Conservation (phyloP, 1,140 invertebrate genomes). For the Camponotus vicinus region DNA sequence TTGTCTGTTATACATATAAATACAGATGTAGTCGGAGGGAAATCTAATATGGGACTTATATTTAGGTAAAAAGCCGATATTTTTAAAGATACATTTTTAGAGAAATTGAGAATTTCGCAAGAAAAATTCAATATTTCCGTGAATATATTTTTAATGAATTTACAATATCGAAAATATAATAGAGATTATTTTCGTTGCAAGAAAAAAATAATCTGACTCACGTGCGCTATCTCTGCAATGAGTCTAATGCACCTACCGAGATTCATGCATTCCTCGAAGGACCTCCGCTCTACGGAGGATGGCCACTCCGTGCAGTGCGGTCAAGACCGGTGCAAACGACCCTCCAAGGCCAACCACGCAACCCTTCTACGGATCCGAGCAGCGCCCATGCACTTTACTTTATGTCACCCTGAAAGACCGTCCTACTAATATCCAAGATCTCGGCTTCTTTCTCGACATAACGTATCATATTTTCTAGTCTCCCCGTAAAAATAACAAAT, state of each 20-base stretch:
- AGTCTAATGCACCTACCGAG: conserved; percentile 66
- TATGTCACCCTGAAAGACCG: conserved; percentile 67
- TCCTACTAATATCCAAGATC: conserved; percentile 33
- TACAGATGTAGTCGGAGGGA: background rate
- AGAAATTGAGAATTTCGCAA: background rate
- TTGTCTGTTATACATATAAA: background rate
- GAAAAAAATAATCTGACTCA: background rate
- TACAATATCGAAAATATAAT: background rate
- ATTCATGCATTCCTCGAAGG: conserved; percentile 75
- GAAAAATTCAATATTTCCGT: background rate
- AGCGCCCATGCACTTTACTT: conserved; percentile 67
- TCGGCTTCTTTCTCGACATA: conserved; percentile 7
- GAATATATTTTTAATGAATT: background rate
- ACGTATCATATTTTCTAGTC: background rate
- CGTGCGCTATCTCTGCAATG: conserved; percentile 44
- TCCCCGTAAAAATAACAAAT: background rate
- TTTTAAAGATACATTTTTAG: background rate
- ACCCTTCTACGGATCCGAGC: conserved; percentile 77
- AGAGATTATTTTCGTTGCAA: conserved; percentile 3
- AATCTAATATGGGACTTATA: background rate
- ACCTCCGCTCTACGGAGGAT: conserved; percentile 42
- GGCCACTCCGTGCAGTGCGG: conserved; percentile 55
- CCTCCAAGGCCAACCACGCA: conserved; percentile 82
- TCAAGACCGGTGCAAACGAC: conserved; percentile 80
- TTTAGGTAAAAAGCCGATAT: background rate